Evolutionary conservation across 2,888 invertebrate species (phyloP), one percentile per base, ranked within the genome.

Genomic region (Frankliniella fusca): DNA sequence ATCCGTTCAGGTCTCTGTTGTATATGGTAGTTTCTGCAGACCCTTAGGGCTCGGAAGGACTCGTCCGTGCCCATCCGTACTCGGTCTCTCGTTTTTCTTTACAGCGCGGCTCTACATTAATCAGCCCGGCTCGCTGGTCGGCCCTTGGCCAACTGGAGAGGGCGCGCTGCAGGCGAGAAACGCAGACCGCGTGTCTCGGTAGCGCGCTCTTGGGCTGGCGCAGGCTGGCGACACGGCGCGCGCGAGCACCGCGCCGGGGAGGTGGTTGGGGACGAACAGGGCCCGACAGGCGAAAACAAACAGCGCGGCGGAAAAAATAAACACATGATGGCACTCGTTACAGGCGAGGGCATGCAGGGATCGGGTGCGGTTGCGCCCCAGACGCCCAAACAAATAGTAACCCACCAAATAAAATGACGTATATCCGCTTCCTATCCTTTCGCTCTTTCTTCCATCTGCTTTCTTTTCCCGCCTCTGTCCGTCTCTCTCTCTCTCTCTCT

Each of bases 351-450:
- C n/a, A n/a, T n/a, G n/a, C n/a, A n/a, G n/a, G n/a, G n/a, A n/a
- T n/a, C 54, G 18, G 15, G 18, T 1, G 70, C 70, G 70, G 65
- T 23, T 18, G 54, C 54, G 15, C 15, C 54, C 54, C 54, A 54
- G 18, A 23, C 70, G 27, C 70, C 23, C 70, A 76, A 76, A 76
- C 70, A 76, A 76, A 76, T 76, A 38, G 38, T 38, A 76, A 76
- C 70, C 70, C 27, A 27, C 70, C 70, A 76, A 76, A 76, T 76
- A 76, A 76, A 76, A 76, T 76, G 70, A 76, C 70, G 27, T 10
- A 27, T 27, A 27, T 70, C 70, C 27, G 70, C 23, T 27, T n/a
- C 61, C 38, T 38, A 2, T 5, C 38, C 38, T 38, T 5, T 38
- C 38, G 5, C 38, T 18, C 61, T 11, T 61, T 38, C 61, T 18